These are phyloP conservation scores for Iselma pallidipennis DNA, from an alignment of 2,888 invertebrate species.

Conservation along the genomic window DNA sequence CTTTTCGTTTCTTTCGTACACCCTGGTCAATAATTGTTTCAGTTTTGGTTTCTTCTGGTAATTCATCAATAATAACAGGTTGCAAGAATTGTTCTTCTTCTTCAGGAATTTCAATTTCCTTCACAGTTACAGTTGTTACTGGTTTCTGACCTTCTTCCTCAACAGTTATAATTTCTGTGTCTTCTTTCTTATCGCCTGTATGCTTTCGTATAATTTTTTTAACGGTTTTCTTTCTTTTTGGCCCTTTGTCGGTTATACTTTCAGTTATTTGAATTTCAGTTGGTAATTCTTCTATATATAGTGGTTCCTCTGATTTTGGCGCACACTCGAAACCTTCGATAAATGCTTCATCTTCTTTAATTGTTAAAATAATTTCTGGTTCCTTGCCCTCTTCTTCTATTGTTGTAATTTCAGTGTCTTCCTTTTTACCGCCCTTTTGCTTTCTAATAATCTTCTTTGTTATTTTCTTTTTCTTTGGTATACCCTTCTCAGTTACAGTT, in stretches of 20 bases:
- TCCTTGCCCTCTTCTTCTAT: slow-evolving; percentile 43
- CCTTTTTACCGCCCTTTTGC: slow-evolving; percentile 43
- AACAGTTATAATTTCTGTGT: slow-evolving; percentile 39
- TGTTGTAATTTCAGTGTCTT: slow-evolving; percentile 53
- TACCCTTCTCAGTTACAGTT: slow-evolving; percentile 36
- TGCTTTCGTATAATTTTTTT: slow-evolving; percentile 42
- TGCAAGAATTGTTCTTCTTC: slow-evolving; percentile 29
- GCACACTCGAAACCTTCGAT: neutral
- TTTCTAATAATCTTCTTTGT: slow-evolving; percentile 53
- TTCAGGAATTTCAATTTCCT: slow-evolving; percentile 33
- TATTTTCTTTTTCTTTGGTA: slow-evolving; percentile 41
- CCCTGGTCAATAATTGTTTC: slow-evolving; percentile 27
- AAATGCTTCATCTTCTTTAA: slow-evolving; percentile 28
- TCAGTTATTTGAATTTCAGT: slow-evolving; percentile 38
- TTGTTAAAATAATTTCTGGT: slow-evolving; percentile 45
- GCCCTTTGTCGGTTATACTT: slow-evolving; percentile 28
- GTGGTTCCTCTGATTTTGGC: neutral
- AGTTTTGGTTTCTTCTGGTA: slow-evolving; percentile 41
- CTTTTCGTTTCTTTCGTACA: slow-evolving; percentile 27
- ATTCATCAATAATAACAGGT: slow-evolving; percentile 28
- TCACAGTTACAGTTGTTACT: slow-evolving; percentile 37
- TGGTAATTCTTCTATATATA: slow-evolving; percentile 7
- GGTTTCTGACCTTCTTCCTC: slow-evolving; percentile 29
- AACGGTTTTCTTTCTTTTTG: slow-evolving; percentile 35
- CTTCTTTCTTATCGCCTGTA: slow-evolving; percentile 45